Evolutionary conservation across 2,113 vertebrate species (phyloP), one percentile per base, ranked within the genome.

Genomic region (Corydoras sp.): DNA sequence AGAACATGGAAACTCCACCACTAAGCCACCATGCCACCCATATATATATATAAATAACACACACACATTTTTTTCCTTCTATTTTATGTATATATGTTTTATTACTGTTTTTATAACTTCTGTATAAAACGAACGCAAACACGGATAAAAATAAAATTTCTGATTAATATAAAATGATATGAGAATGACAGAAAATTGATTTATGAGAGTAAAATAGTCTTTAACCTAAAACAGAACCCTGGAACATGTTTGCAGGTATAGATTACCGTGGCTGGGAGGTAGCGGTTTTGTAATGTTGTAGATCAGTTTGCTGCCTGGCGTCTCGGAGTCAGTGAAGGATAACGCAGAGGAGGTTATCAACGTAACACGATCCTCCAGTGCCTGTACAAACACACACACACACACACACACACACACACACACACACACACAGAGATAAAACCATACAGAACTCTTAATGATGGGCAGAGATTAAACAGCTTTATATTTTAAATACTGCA

Each of bases 281-380:
- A 99, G 88, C 6, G 92, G 91, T 62, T 85, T 85, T 10, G 96
- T 98, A 87, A 98, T 86, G 43, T 95, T 97, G 84, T 95, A 98
- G 35, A 92, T 55, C 67, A 97, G 89, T 78, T 95, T 92, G 63
- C 92, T 85, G 14, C 84, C 92, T 59, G 93, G 90, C 65, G 86
- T 86, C 77, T 93, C 90, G 0, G 91, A 85, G 81, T 94, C 93
- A 66, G 91, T 30, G 80, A 98, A 98, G 74, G 95, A 93, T 31
- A 99, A 89, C 62, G 93, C 92, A 65, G 90, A 86, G 2, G 95
- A 83, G 9, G 91, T 90, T 80, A 99, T 91, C 81, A 90, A 87
- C 2, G 94, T 99, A 78, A 94, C 85, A 0, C 87, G 89, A 77
- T 98, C 92, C 86, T 98, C 95, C 77, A 90, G 84, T 65, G 94